Evolutionary conservation across 1,140 invertebrate species (phyloP), one percentile per base, ranked within the genome.

Genomic region (Venturia canescens): DNA sequence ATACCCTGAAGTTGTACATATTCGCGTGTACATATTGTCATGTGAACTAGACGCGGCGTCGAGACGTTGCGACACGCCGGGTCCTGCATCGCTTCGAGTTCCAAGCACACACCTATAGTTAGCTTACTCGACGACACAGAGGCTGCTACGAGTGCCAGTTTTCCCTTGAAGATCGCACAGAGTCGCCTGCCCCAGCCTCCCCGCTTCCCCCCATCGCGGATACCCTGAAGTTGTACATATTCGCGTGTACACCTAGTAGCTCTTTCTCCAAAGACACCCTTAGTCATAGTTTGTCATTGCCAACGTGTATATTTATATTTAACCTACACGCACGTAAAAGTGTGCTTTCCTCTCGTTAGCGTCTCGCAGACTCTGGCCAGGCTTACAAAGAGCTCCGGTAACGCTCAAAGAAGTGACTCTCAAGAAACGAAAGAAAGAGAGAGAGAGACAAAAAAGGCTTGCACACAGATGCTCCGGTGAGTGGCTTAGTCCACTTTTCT

Each of bases 121-220:
- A 72, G 48, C 70, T 72, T 48, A 72, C 70, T 50, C 27, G 38
- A 72, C 34, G 82, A 86, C 67, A 81, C 71, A 78, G 81, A 71
- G 76, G 76, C 78, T 84, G 77, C 79, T 79, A 85, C 57, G 76
- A 26, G 74, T 63, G 82, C 80, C 72, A 81, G 44, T 82, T 84
- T 53, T 74, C 34, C 83, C 80, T 80, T 78, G 79, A 80, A 71
- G 78, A 83, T 81, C 44, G 29, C 7, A 72, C 70, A 34, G 81
- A 63, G 67, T 79, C 53, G 81, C 78, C 21, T 44, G n/a, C n/a
- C 7, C 38, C 38, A 44, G 38, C 38, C 38, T 44, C 38, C 38
- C 38, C 1, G 38, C 38, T 44, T 44, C 38, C 13, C 13, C 7
- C 38, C 38, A 44, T 44, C 38, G 13, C 13, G 70, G n/a, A 50